phyloP scores from a whole-genome alignment of 2,888 invertebrate species.

The Aleiodes alternator region DNA sequence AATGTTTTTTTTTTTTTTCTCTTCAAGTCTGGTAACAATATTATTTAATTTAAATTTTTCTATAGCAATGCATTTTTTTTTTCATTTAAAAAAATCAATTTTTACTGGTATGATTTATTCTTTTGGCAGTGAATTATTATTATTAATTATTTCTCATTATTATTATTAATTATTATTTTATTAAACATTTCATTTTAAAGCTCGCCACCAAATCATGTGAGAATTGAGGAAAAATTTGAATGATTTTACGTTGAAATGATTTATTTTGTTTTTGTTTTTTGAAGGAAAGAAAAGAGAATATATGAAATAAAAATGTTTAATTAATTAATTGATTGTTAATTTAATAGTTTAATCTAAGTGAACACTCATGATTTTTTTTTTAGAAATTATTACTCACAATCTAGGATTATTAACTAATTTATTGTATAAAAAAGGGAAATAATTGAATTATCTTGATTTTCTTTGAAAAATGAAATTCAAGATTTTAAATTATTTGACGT shows the following conservation, averaged over 20 bases:
- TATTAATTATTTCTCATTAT: not conserved
- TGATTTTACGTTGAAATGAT: not conserved
- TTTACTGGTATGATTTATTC: constrained; percentile 18
- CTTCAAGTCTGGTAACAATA: not conserved
- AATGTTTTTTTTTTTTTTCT: not conserved
- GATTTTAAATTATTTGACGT: not conserved
- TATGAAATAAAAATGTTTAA: not conserved
- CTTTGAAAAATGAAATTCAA: not conserved
- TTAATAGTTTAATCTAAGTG: constrained; percentile 57
- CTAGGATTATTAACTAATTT: not conserved
- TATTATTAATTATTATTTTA: constrained; percentile 3
- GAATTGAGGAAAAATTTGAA: not conserved
- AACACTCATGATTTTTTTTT: constrained; percentile 64
- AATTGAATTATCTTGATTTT: not conserved
- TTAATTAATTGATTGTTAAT: constrained; percentile 6
- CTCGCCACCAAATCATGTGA: constrained; percentile 14
- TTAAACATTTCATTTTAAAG: constrained; percentile 11
- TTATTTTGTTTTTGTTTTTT: not conserved
- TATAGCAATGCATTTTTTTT: not conserved
- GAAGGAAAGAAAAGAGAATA: not conserved
- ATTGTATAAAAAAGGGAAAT: constrained; percentile 15
- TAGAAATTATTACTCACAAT: constrained; percentile 28
- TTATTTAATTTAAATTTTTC: constrained; percentile 1
- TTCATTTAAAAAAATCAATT: constrained; percentile 12
- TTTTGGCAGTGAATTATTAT: constrained; percentile 33